These are phyloP conservation scores for Tapera naevia DNA, from an alignment of 2,797 vertebrate species.

Conservation along the genomic window DNA sequence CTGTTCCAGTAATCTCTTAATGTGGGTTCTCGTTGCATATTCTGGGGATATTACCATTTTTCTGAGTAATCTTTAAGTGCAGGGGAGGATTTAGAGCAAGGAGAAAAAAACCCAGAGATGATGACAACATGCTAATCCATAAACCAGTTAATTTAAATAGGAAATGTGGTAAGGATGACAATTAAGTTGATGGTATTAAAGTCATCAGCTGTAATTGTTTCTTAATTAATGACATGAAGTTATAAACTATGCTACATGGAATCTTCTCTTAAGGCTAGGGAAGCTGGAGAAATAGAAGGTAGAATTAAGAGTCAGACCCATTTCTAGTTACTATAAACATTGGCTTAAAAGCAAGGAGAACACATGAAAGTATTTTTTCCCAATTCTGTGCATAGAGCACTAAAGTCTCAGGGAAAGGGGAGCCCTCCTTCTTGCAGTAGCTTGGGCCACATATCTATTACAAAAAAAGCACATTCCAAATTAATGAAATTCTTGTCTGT, in stretches of 20 bases:
- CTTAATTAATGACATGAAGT: slow-evolving; percentile 42
- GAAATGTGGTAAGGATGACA: slow-evolving; percentile 34
- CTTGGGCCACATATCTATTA: not conserved
- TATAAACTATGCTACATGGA: not conserved
- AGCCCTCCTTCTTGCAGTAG: not conserved
- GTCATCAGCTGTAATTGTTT: slow-evolving; percentile 42
- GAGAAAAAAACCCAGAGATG: not conserved
- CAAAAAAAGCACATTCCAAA: not conserved
- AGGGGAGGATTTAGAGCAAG: not conserved
- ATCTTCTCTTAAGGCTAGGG: not conserved
- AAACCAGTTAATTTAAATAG: slow-evolving; percentile 32
- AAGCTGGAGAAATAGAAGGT: slow-evolving; percentile 11
- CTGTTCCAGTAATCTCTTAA: not conserved
- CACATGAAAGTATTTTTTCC: not conserved
- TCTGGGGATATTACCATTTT: not conserved
- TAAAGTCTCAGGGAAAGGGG: not conserved
- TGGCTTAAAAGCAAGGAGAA: not conserved
- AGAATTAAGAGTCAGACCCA: not conserved
- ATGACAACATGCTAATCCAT: slow-evolving; percentile 12
- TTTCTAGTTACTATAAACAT: not conserved
- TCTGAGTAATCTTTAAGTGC: not conserved
- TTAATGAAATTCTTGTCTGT: not conserved
- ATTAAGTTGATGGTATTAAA: slow-evolving; percentile 34
- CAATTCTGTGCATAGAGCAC: not conserved
- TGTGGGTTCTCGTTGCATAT: rapidly evolving